phyloP scores from a whole-genome alignment of 92 coral and sea anemone species.

The Plumapathes pennacea region DNA sequence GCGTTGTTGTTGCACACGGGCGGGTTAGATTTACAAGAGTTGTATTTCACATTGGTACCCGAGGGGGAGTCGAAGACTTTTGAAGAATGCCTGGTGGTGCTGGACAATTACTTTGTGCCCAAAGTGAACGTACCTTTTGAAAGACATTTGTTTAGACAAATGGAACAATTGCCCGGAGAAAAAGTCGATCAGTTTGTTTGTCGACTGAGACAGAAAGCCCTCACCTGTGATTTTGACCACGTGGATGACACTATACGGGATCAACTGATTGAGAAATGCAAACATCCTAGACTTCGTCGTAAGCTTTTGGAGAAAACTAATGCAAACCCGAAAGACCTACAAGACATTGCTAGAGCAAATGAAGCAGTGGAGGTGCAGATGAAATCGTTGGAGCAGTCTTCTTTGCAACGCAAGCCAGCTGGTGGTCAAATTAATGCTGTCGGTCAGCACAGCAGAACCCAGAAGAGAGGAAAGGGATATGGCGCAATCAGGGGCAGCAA shows the following conservation, averaged over 20 bases:
- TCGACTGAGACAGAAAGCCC: conserved; percentile 51
- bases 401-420: not conserved
- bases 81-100: conserved; percentile 3
- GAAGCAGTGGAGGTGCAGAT: conserved; percentile 48
- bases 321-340: conserved; percentile 32
- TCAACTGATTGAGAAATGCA: conserved; percentile 62
- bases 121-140: conserved; percentile 37
- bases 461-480: too few relatives aligned
- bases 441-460: too few relatives aligned
- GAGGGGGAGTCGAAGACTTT: too few relatives aligned
- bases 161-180: conserved; percentile 17
- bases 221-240: conserved; percentile 41
- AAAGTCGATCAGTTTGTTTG: conserved; percentile 40
- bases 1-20: conserved; percentile 23
- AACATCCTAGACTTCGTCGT: conserved; percentile 26
- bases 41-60: too few relatives aligned
- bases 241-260: conserved; percentile 59
- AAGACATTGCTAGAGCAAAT: conserved; percentile 47
- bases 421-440: conserved; percentile 20
- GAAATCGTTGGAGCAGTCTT: conserved; percentile 6
- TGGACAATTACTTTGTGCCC: conserved; percentile 35
- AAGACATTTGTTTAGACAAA: conserved; percentile 34
- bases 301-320: conserved; percentile 54
- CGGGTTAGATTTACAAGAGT: conserved; percentile 9
- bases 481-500: too few relatives aligned